Evolutionary conservation across 2,113 vertebrate species (phyloP).

Genomic region (Platichthys stellatus): DNA sequence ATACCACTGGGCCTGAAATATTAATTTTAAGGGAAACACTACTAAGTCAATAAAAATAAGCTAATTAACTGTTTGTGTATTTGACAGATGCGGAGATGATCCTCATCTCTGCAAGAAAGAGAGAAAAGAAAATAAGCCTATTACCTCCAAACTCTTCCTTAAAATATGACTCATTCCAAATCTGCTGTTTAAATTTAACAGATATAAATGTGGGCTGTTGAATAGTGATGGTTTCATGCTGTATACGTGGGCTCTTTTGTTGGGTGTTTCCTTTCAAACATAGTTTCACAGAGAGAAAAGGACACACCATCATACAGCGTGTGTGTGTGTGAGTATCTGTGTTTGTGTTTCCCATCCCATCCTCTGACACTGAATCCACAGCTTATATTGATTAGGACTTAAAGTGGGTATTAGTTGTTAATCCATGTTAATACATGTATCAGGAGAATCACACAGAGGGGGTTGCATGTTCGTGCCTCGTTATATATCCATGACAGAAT

Average conservation of each 20-base stretch:
- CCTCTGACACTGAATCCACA: slow-evolving; percentile 23
- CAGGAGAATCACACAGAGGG: slow-evolving; percentile 17
- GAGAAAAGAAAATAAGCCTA: background rate
- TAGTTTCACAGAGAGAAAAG: background rate
- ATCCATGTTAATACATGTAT: background rate
- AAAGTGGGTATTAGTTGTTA: slow-evolving; percentile 8
- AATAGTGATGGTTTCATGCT: background rate
- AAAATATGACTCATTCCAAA: background rate
- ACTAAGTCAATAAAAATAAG: no score
- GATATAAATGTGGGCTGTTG: background rate
- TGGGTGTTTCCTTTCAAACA: slow-evolving; percentile 8
- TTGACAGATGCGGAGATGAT: background rate
- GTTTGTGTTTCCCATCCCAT: slow-evolving; percentile 18
- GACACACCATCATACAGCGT: background rate
- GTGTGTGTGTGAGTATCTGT: slow-evolving; percentile 8
- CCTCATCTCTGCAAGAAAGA: background rate
- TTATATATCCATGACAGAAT: slow-evolving; percentile 37
- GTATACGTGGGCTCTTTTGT: background rate
- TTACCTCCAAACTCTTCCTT: background rate
- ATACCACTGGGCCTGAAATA: no score
- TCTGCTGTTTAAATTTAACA: background rate
- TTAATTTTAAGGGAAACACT: no score
- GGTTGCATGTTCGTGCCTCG: slow-evolving; percentile 29
- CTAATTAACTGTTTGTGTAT: no score
- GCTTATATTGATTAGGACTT: slow-evolving; percentile 37